phyloP scores from a whole-genome alignment of 92 coral and sea anemone genomes.

The Ricordea florida region DNA sequence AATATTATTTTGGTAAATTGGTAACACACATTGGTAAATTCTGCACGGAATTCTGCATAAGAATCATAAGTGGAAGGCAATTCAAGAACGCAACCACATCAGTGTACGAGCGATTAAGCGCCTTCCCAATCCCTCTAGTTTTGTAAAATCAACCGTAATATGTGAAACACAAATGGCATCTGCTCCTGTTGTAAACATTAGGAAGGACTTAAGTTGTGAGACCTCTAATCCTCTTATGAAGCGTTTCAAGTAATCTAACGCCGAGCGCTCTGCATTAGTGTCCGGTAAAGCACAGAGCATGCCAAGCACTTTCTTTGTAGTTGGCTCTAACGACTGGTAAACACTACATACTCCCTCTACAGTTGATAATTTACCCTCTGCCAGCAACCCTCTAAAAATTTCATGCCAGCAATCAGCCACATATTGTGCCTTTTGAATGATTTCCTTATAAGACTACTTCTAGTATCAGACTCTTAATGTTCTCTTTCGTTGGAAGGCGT shows the following conservation, averaged over 20 bases:
- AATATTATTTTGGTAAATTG: conserved; percentile 58
- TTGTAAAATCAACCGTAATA: conserved; percentile 36
- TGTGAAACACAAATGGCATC: conserved; percentile 49
- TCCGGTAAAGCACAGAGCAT: conserved; percentile 36
- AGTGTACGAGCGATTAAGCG: conserved; percentile 47
- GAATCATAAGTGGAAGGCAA: conserved; percentile 57
- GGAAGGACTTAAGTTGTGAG: conserved; percentile 43
- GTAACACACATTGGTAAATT: conserved; percentile 43
- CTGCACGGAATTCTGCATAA: conserved; percentile 62
- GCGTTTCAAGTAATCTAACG: conserved; percentile 38
- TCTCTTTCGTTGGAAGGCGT: conserved; percentile 39
- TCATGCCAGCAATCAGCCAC: conserved; percentile 56
- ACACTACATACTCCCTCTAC: conserved; percentile 25
- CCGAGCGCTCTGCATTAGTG: conserved; percentile 34
- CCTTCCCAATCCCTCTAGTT: conserved; percentile 54
- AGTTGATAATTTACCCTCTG: conserved; percentile 25
- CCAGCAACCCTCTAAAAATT: conserved; percentile 7
- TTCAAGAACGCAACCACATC: conserved; percentile 56
- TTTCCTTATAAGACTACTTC: conserved; percentile 53
- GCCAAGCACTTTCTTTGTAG: conserved; percentile 51
- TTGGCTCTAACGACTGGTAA: conserved; percentile 46
- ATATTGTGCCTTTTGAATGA: conserved; percentile 47
- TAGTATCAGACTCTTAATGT: conserved; percentile 34
- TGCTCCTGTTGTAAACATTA: conserved; percentile 54
- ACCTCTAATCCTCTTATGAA: conserved; percentile 44